These are phyloP conservation scores for Leptinotarsa rubiginosa DNA, from an alignment of 2,888 invertebrate species.

Conservation along the genomic window DNA sequence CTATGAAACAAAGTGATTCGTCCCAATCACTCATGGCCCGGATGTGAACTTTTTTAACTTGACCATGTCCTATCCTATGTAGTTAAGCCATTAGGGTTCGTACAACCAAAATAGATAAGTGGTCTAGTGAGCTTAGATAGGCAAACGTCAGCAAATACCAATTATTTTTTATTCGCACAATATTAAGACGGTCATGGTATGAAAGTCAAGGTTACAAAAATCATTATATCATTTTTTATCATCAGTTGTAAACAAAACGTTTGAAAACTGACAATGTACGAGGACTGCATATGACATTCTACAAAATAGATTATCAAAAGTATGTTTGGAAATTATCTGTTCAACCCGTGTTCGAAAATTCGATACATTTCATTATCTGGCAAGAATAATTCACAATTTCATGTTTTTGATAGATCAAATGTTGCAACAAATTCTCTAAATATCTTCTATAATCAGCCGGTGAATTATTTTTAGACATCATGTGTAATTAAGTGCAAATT, in stretches of 20 bases:
- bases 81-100: conserved; percentile 40
- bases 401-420: not conserved
- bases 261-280: conserved; percentile 41
- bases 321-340: not conserved
- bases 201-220: conserved; percentile 52
- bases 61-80: conserved; percentile 45
- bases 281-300: not conserved
- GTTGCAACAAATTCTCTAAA: not conserved
- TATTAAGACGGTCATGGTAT: conserved; percentile 56
- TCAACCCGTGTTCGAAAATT: not conserved
- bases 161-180: conserved; percentile 49
- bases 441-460: not conserved
- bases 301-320: not conserved
- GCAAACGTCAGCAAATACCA: conserved; percentile 40
- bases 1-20: conserved; percentile 10
- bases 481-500: too few species aligned
- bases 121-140: conserved; percentile 46
- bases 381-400: not conserved
- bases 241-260: conserved; percentile 49
- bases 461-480: not conserved
- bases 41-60: conserved; percentile 31
- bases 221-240: conserved; percentile 53
- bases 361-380: not conserved
- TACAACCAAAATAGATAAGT: conserved; percentile 51
- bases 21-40: conserved; percentile 15